These are phyloP conservation scores for Incurvaria masculella DNA, from an alignment of 2,888 invertebrate genomes.

Conservation along the genomic window DNA sequence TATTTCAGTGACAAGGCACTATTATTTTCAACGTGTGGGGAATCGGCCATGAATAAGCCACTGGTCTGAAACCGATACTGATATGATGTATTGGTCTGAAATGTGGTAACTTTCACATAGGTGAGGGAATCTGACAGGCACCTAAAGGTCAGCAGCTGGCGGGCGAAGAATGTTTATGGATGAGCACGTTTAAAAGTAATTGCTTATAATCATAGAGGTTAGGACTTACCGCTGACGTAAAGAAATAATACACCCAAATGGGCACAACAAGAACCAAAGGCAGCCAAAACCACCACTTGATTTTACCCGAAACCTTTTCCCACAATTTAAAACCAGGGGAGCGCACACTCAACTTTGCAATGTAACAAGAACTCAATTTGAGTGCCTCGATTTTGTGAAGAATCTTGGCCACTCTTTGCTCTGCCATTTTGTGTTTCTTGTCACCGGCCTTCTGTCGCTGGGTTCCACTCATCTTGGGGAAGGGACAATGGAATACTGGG, in stretches of 20 bases:
- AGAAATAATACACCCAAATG: slow-evolving; percentile 13
- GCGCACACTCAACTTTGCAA: slow-evolving; percentile 18
- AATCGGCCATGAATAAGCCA: too few relatives aligned
- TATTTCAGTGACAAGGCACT: too few relatives aligned
- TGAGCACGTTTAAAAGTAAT: slow-evolving; percentile 7
- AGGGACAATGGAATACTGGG: slow-evolving; percentile 5
- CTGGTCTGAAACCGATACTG: too few relatives aligned
- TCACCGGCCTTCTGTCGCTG: slow-evolving; percentile 31
- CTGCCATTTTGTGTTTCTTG: slow-evolving; percentile 36
- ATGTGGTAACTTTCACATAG: too few relatives aligned
- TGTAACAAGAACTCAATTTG: slow-evolving; percentile 27
- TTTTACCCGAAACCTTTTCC: not conserved
- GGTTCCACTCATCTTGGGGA: slow-evolving; percentile 24
- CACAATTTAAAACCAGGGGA: slow-evolving; percentile 2
- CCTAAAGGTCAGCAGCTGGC: too few relatives aligned
- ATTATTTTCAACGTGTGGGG: too few relatives aligned
- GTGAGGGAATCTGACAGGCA: too few relatives aligned
- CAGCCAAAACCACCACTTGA: slow-evolving; percentile 6
- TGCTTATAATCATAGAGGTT: slow-evolving; percentile 19
- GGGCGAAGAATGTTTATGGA: too few relatives aligned
- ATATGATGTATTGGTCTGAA: too few relatives aligned
- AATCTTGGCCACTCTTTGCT: slow-evolving; percentile 36
- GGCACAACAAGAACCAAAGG: slow-evolving; percentile 15
- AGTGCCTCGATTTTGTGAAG: slow-evolving; percentile 32
- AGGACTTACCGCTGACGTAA: slow-evolving; percentile 12